Base-by-base conservation (phyloP, 2,888 invertebrate species). In the Exocentrus adspersus region DNA sequence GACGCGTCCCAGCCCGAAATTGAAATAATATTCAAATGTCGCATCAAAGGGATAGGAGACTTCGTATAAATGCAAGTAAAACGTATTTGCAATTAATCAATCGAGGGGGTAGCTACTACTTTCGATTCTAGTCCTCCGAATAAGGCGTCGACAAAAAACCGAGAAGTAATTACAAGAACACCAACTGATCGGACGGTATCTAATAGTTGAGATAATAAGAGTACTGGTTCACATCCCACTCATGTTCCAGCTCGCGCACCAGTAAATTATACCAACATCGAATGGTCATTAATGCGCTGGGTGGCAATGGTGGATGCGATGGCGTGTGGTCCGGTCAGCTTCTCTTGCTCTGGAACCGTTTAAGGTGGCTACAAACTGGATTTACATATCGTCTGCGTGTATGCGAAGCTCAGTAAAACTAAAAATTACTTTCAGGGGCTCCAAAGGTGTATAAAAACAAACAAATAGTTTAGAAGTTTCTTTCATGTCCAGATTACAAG, bases 181-280 rank as follows among this genome's bases (percentile, higher is more conserved):
- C 51, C 48, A 46, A 53, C 46, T 59, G 72, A 67, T 71, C 66
- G 62, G 62, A 56, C 75, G 73, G 75, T 79, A 80, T 80, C 79
- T 78, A 80, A 80, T 75, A 78, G 77, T 78, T 77, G 74, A 78
- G 79, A 80, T 80, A 79, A 80, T 79, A 77, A 77, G 76, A 76
- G 70, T 66, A 62, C 65, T 73, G 75, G 73, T 77, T 78, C 68
- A 71, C 78, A 77, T 76, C 79, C 79, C 79, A 78, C 79, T 78
- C 78, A 76, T 76, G 75, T 75, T 71, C 72, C 68, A 70, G 14
- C 46, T 24, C 24, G 71, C 73, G 72, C 72, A 75, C 74, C 75
- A 78, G 80, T 82, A 82, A 82, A 82, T 81, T 81, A 81, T 80
- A 77, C 75, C 76, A 79, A 81, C 81, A 81, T 81, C 80, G 80